Conservation (phyloP, 1,140 invertebrate genomes). For the Helicorthomorpha holstii region DNA sequence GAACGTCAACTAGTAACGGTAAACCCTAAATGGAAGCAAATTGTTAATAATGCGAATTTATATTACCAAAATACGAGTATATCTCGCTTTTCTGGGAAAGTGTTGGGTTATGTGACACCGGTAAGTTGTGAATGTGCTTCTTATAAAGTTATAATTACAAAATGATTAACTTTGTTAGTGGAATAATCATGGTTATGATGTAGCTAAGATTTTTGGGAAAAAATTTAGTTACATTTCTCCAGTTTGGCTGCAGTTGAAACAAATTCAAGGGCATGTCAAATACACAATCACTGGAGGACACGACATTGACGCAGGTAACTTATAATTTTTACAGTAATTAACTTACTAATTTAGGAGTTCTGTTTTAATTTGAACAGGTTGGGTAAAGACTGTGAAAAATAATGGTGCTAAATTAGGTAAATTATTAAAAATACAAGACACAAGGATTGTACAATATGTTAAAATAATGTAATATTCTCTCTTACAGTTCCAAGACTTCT, state of each 20-base stretch:
- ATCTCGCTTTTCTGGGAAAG: constrained; percentile 46
- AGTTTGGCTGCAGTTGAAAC: constrained; percentile 82
- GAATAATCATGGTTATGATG: constrained; percentile 86
- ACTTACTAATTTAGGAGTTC: no score
- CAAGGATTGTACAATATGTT: constrained; percentile 26
- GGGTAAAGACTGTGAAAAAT: constrained; percentile 51
- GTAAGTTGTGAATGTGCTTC: constrained; percentile 33
- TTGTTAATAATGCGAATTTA: constrained; percentile 50
- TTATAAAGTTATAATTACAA: constrained; percentile 9
- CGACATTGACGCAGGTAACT: constrained; percentile 29
- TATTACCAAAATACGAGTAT: constrained; percentile 48
- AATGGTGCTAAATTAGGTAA: constrained; percentile 22
- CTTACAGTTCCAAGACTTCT: constrained; percentile 51
- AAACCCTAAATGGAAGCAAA: constrained; percentile 45
- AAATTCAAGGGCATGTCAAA: constrained; percentile 31
- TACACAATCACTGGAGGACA: constrained; percentile 32
- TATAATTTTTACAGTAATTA: no score
- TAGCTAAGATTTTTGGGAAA: constrained; percentile 70
- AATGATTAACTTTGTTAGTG: constrained; percentile 45
- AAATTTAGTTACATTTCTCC: constrained; percentile 86
- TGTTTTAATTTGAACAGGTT: no score
- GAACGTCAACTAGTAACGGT: constrained; percentile 46
- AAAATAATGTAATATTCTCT: constrained; percentile 10
- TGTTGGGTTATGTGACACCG: constrained; percentile 78
- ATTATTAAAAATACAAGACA: no score